Evolutionary conservation across 2,113 vertebrate genomes (phyloP).

Genomic region (Riparia riparia): DNA sequence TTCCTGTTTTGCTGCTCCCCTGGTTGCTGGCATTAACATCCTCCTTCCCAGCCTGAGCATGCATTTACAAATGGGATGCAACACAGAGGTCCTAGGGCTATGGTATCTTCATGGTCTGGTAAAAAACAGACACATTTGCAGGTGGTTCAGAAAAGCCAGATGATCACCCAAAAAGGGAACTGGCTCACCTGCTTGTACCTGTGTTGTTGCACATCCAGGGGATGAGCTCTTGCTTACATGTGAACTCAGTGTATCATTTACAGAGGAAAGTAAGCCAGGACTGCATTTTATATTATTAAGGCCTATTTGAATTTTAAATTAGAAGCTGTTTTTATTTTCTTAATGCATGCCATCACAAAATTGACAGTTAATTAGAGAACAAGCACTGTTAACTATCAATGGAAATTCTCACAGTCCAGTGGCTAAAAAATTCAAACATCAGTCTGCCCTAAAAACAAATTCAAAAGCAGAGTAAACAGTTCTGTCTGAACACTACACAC

Average conservation of each 20-base stretch:
- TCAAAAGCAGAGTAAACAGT: background rate
- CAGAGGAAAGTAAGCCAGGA: background rate
- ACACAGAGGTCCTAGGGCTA: background rate
- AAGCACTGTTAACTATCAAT: background rate
- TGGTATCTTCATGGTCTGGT: background rate
- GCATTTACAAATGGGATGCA: background rate
- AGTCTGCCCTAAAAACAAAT: background rate
- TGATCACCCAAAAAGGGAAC: background rate
- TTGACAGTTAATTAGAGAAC: background rate
- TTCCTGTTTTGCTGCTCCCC: background rate
- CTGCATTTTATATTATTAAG: background rate
- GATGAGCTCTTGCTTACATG: rapidly evolving
- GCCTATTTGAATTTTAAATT: background rate
- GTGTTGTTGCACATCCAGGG: background rate
- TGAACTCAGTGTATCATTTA: background rate
- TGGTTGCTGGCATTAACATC: background rate
- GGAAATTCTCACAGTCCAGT: background rate
- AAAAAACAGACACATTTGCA: background rate
- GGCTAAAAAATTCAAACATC: background rate
- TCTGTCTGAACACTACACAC: background rate
- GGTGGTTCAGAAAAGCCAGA: background rate
- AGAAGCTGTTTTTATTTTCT: background rate
- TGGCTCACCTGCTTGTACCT: background rate
- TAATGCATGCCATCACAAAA: background rate
- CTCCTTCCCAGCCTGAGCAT: rapidly evolving